These are phyloP conservation scores for Bacillus rossius DNA, from an alignment of 1,140 invertebrate species.

Conservation along the genomic window DNA sequence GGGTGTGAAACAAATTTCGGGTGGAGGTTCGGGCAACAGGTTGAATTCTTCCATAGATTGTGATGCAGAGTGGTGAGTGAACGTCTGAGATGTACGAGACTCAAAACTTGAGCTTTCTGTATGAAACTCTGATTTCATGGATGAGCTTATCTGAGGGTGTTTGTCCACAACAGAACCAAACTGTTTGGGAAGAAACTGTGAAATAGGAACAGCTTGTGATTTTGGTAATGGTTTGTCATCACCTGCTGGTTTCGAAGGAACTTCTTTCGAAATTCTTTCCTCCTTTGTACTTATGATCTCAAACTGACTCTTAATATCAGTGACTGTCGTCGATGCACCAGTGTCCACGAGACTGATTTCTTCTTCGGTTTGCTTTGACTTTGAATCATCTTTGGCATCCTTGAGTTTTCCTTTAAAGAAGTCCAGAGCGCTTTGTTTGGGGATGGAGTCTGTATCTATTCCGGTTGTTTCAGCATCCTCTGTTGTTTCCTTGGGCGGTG, in stretches of 20 bases:
- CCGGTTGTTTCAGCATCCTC: conserved; percentile 30
- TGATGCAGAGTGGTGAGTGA: conserved; percentile 10
- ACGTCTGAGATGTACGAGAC: not conserved
- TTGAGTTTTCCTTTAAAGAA: conserved; percentile 54
- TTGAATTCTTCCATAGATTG: conserved; percentile 45
- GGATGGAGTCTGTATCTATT: conserved; percentile 43
- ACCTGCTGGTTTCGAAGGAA: no score
- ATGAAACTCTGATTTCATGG: not conserved
- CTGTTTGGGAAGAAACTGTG: no score
- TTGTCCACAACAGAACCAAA: no score
- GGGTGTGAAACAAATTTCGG: conserved; percentile 61
- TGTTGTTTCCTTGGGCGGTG: not conserved
- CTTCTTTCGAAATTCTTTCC: no score
- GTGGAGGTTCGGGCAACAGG: conserved; percentile 61
- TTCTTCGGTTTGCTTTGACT: not conserved
- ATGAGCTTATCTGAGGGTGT: not conserved
- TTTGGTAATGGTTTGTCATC: no score
- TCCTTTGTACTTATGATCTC: no score
- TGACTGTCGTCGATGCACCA: not conserved
- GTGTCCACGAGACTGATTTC: not conserved
- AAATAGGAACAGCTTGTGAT: no score
- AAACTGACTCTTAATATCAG: no score
- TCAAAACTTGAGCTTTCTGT: not conserved
- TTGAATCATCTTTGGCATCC: conserved; percentile 32
- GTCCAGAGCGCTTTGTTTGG: conserved; percentile 47